Conservation (phyloP, 2,888 invertebrate species). For the Mylabris sibirica region DNA sequence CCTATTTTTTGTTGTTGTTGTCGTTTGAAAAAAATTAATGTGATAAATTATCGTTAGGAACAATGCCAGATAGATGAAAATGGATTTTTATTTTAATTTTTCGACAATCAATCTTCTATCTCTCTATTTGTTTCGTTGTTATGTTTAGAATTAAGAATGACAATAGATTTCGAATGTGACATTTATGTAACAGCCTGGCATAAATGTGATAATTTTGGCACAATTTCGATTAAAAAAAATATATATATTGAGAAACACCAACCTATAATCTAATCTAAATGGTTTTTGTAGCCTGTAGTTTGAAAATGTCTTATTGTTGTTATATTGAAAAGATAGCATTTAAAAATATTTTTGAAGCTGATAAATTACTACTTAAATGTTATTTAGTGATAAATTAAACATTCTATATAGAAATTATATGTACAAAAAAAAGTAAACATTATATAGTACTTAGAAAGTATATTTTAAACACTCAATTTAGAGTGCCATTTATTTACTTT, state of each 20-base stretch:
- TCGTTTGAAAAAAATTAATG: background rate
- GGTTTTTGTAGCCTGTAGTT: background rate
- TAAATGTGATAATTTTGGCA: background rate
- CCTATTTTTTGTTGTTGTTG: conserved; percentile 16
- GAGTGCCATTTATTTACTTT: background rate
- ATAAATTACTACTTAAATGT: no score
- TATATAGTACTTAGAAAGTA: background rate
- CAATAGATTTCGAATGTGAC: background rate
- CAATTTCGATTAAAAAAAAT: background rate
- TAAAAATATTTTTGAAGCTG: background rate
- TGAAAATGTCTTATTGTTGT: background rate
- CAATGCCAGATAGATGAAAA: no score
- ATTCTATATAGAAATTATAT: background rate
- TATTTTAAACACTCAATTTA: background rate
- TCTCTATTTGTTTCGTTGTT: background rate
- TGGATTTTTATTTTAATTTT: background rate
- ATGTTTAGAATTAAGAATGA: background rate
- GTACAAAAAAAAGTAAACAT: background rate
- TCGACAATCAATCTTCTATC: background rate
- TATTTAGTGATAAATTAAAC: no score
- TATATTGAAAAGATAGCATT: background rate
- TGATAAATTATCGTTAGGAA: no score
- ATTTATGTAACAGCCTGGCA: background rate
- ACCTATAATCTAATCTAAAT: background rate
- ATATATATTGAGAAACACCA: no score